Evolutionary conservation across 2,888 invertebrate genomes (phyloP).

Genomic region (Eupithecia abbreviata): DNA sequence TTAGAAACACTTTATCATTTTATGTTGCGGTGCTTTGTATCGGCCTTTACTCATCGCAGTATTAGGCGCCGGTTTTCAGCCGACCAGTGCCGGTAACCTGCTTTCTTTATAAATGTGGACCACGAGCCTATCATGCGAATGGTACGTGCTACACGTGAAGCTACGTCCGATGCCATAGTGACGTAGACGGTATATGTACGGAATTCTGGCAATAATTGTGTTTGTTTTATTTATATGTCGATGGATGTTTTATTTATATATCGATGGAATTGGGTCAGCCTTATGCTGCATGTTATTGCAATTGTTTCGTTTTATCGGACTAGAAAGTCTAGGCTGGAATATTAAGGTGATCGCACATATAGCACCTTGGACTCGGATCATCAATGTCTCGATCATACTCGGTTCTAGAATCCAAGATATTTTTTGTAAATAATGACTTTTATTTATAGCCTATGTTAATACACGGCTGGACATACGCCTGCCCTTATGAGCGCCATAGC

Average conservation of each 20-base stretch:
- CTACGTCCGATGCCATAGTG: constrained; percentile 38
- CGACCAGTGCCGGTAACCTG: neutral
- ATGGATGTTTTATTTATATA: constrained; percentile 21
- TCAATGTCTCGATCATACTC: too few relatives aligned
- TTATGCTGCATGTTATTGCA: neutral
- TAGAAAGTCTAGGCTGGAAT: neutral
- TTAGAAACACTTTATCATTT: too few relatives aligned
- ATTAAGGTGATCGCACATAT: neutral
- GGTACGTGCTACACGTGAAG: constrained; percentile 50
- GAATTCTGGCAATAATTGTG: constrained; percentile 16
- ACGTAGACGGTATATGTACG: constrained; percentile 26
- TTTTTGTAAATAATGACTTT: too few relatives aligned
- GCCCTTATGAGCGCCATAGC: too few relatives aligned
- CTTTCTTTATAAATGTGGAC: constrained; percentile 4
- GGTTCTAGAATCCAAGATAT: too few relatives aligned
- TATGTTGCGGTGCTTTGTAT: too few relatives aligned
- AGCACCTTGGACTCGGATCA: neutral
- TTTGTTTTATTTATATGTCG: constrained; percentile 21
- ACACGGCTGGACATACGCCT: too few relatives aligned
- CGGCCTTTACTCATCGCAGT: neutral
- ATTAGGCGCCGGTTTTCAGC: neutral
- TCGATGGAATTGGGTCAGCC: constrained; percentile 18
- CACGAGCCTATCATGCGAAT: constrained; percentile 52
- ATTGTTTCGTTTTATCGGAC: neutral
- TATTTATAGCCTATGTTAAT: too few relatives aligned